phyloP scores from a whole-genome alignment of 2,888 invertebrate species.

The Anagyrus pseudococci region DNA sequence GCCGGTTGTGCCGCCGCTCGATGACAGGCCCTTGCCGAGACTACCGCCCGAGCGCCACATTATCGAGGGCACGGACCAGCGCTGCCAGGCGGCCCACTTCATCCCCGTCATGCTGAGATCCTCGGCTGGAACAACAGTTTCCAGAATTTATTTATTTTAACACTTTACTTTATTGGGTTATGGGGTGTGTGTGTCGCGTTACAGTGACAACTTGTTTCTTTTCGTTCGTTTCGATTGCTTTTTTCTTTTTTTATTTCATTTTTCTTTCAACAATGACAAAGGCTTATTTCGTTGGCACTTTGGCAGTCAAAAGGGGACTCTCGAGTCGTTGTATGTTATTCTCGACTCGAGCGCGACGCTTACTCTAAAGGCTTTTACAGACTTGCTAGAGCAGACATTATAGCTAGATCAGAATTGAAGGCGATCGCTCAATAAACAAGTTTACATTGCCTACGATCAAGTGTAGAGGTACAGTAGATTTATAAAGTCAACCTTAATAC shows the following conservation, averaged over 20 bases:
- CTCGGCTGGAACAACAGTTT: slow-evolving; percentile 65
- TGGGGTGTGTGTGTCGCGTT: neutral
- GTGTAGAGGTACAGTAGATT: no score
- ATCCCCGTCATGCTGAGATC: slow-evolving; percentile 79
- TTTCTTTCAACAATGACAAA: neutral
- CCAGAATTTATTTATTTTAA: slow-evolving; percentile 36
- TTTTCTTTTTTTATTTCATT: neutral
- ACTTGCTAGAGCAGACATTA: slow-evolving; percentile 3
- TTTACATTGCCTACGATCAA: no score
- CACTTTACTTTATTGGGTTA: neutral
- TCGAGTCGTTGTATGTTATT: neutral
- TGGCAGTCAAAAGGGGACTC: neutral
- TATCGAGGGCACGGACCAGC: slow-evolving; percentile 61
- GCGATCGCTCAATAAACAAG: slow-evolving; percentile 9
- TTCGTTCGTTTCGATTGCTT: neutral
- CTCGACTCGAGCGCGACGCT: slow-evolving; percentile 1
- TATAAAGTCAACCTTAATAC: neutral
- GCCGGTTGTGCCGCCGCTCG: slow-evolving; percentile 21
- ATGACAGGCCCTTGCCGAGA: slow-evolving; percentile 54
- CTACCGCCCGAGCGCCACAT: slow-evolving; percentile 59
- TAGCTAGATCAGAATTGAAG: slow-evolving; percentile 3
- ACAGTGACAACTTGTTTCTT: neutral
- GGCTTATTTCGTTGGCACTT: neutral
- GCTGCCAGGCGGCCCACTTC: slow-evolving; percentile 72
- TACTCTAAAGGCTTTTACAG: slow-evolving; percentile 23